Percentiles rank a stretch among this genome's conserved stretches.
phyloP scores from a whole-genome alignment of 1,140 invertebrate genomes.

The Pomacea maculata region DNA sequence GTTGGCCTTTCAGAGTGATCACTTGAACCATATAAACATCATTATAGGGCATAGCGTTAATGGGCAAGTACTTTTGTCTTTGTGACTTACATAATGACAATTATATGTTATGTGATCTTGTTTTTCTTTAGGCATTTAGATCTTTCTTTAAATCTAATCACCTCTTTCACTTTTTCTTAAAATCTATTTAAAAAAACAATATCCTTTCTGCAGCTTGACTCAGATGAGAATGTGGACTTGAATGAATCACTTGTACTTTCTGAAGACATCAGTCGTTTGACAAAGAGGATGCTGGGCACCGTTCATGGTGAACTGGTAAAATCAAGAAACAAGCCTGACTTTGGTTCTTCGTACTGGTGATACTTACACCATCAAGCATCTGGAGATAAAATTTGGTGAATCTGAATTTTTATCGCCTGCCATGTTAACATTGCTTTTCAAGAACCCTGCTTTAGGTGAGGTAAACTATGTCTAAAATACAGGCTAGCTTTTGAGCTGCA shows the following conservation, averaged over 20 bases:
- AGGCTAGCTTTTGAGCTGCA: neutral
- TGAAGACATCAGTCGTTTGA: conserved; percentile 51
- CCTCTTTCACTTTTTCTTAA: neutral
- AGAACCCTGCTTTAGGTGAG: neutral
- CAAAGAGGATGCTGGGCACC: conserved; percentile 49
- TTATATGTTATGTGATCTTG: neutral
- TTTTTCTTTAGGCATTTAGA: too few relatives aligned
- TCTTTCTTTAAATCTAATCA: neutral
- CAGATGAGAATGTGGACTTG: conserved; percentile 44
- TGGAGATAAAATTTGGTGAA: too few relatives aligned
- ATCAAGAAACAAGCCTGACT: conserved; percentile 40
- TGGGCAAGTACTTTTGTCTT: neutral
- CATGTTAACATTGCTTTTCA: neutral
- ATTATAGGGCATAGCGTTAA: neutral
- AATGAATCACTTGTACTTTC: conserved; percentile 48
- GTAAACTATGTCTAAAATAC: neutral
- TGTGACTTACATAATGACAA: neutral
- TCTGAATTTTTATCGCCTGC: neutral
- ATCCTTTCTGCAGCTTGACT: conserved; percentile 24
- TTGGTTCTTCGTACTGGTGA: conserved; percentile 54
- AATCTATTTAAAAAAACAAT: neutral
- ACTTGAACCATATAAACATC: neutral
- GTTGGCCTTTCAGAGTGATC: neutral
- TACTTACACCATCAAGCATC: neutral
- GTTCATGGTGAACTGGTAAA: conserved; percentile 42